A percentile compares a stretch with the other conserved stretches of the same genome.
Evolutionary conservation across 2,888 invertebrate species (phyloP).

Genomic region (Lepidochitona cinerea): DNA sequence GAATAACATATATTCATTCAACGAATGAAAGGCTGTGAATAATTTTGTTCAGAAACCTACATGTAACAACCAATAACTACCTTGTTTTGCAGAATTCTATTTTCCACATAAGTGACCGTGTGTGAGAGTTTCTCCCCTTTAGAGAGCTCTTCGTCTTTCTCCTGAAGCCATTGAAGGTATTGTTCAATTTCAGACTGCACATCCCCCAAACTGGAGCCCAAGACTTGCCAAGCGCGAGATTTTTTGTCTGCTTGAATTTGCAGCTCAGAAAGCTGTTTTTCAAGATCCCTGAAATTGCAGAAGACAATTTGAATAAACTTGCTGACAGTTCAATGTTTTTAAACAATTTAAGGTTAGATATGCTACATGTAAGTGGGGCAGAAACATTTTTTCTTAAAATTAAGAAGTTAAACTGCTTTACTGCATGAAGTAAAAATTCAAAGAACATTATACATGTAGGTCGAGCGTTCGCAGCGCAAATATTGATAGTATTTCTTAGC

Average conservation of each 20-base stretch:
- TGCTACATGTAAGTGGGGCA: too few relatives aligned
- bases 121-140: constrained; percentile 35
- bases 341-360: too few relatives aligned
- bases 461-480: too few relatives aligned
- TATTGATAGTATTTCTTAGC: too few relatives aligned
- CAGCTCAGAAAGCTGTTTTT: constrained; percentile 47
- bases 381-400: too few relatives aligned
- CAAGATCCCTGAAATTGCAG: constrained; percentile 38
- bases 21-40: too few relatives aligned
- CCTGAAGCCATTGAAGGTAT: constrained; percentile 56
- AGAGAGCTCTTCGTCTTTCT: constrained; percentile 41
- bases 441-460: too few relatives aligned
- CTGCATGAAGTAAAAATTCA: too few relatives aligned
- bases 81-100: constrained; percentile 44
- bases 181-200: constrained; percentile 53
- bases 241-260: constrained; percentile 35
- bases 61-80: constrained; percentile 57
- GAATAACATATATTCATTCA: too few relatives aligned
- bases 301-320: background rate
- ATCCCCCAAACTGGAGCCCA: constrained; percentile 47
- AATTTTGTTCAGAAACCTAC: too few relatives aligned
- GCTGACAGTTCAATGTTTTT: too few relatives aligned
- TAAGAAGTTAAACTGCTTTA: too few relatives aligned
- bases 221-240: constrained; percentile 37
- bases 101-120: constrained; percentile 41